Conservation (phyloP, 2,888 invertebrate species). For the Sinotaia quadrata region DNA sequence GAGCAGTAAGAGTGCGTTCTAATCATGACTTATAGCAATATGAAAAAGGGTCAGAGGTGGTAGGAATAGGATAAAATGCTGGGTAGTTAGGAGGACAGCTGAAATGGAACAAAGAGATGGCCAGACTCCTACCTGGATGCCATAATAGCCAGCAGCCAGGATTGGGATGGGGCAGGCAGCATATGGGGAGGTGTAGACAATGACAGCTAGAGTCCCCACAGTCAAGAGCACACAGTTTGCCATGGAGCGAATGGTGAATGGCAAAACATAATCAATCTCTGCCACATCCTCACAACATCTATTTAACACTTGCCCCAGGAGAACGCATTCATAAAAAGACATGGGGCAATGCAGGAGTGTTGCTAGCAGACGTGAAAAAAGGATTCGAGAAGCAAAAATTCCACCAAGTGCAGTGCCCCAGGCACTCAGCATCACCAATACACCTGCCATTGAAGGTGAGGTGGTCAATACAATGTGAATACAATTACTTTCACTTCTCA, state of each 20-base stretch:
- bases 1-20: no score
- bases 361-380: conserved; percentile 66
- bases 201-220: conserved; percentile 47
- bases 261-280: conserved; percentile 62
- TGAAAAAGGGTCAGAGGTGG: no score
- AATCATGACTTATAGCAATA: no score
- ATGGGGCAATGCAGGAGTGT: conserved; percentile 63
- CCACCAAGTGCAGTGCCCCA: conserved; percentile 70
- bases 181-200: conserved; percentile 52
- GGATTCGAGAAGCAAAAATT: conserved; percentile 66
- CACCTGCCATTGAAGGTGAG: no score
- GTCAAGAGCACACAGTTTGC: conserved; percentile 54
- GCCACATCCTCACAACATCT: conserved; percentile 63
- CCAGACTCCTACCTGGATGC: conserved; percentile 58
- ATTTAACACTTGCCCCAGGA: conserved; percentile 73
- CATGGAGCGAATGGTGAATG: conserved; percentile 66
- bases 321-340: conserved; percentile 67
- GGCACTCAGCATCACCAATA: conserved; percentile 52
- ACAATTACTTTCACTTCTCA: no score
- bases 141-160: conserved; percentile 52
- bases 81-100: no score
- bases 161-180: conserved; percentile 50
- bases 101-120: no score
- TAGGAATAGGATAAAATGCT: no score
- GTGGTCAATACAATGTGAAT: no score